phyloP scores from a whole-genome alignment of 1,140 invertebrate species.

The Teleopsis dalmanni region DNA sequence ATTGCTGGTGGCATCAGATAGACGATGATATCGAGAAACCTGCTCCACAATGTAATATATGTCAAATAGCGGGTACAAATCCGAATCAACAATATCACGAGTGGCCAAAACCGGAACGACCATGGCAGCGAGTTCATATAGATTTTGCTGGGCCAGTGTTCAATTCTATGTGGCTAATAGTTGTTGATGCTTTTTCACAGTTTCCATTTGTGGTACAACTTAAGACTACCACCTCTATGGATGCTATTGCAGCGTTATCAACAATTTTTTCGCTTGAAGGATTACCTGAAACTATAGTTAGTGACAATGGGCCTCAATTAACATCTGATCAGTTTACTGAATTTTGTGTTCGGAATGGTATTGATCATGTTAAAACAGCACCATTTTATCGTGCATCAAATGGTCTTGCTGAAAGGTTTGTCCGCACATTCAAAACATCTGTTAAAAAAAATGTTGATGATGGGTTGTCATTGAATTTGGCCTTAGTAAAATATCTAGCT shows the following conservation, averaged over 20 bases:
- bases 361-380: slow-evolving; percentile 17
- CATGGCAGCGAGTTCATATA: slow-evolving; percentile 23
- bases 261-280: slow-evolving; percentile 20
- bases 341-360: slow-evolving; percentile 13
- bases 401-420: slow-evolving; percentile 26
- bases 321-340: slow-evolving; percentile 7
- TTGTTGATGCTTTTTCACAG: slow-evolving; percentile 15
- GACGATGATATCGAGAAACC: slow-evolving; percentile 35
- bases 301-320: slow-evolving; percentile 23
- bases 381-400: slow-evolving; percentile 28
- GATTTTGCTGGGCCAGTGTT: slow-evolving; percentile 25
- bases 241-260: slow-evolving; percentile 10
- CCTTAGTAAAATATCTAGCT: too few relatives aligned
- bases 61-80: background rate
- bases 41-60: slow-evolving; percentile 8
- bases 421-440: slow-evolving; percentile 8
- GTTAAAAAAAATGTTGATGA: slow-evolving; percentile 5
- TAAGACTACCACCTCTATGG: slow-evolving; percentile 7
- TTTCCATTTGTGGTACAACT: slow-evolving; percentile 13
- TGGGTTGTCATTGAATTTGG: too few relatives aligned
- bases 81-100: background rate
- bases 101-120: slow-evolving; percentile 17
- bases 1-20: slow-evolving; percentile 42
- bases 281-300: slow-evolving; percentile 23
- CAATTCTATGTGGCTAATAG: slow-evolving; percentile 10